Base-by-base conservation (phyloP, 1,140 invertebrate genomes). In the Lepidurus packardi region DNA sequence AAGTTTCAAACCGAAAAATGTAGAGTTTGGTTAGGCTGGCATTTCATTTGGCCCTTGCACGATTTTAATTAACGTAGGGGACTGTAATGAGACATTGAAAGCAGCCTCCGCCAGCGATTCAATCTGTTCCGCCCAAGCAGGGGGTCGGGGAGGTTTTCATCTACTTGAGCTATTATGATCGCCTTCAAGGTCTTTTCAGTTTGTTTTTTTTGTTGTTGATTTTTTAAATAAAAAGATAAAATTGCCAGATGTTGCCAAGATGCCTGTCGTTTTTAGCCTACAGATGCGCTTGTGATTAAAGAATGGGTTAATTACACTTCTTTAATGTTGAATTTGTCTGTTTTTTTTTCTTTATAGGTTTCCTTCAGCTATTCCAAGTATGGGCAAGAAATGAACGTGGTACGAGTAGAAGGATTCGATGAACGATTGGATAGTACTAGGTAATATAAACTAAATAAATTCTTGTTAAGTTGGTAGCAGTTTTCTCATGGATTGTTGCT, bases 321-420 rank as follows among this genome's bases (percentile, higher is more conserved):
- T 65, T 65, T 65, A 65, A 13, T 16, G 9, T 65, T 34, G 34
- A 34, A 21, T 41, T n/a, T 75, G 73, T 73, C 7, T 34, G 73
- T 34, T 41, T 84, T 83, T n/a, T 84, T 85, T 85, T 83, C 81
- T 87, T 85, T 82, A 1, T 88, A 94, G 92, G 92, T 98, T 76
- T 95, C 94, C 73, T 96, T 98, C 84, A 96, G 95, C 83, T 98
- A 97, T 85, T 91, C 93, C 3, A 90, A 91, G 81, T 91, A 91
- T 82, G 86, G 87, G 10, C 92, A 92, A 82, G 94, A 95, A 83
- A 92, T 91, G 90, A 98, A 98, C 84, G 91, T 94, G 16, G 89
- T 98, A 76, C 92, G 93, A 83, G 91, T 98, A 78, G 91, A 94
- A 80, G 94, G 94, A 0, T 96, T 97, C 84, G 89, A 92, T 83